Evolutionary conservation across 2,113 vertebrate species (phyloP).

Genomic region (Numida meleagris): DNA sequence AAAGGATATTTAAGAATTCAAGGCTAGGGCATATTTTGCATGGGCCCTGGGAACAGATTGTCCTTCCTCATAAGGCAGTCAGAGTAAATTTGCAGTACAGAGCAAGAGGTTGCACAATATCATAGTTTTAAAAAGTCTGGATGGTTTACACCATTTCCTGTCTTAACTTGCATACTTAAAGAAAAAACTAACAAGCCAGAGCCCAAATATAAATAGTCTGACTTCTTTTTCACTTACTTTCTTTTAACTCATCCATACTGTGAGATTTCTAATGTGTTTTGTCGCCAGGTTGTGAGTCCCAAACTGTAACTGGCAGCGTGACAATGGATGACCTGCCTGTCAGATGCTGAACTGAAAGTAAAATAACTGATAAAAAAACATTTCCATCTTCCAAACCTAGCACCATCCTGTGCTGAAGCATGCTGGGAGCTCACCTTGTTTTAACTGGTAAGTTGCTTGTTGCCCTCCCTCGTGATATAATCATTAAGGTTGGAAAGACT

Average conservation of each 20-base stretch:
- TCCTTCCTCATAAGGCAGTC: neutral
- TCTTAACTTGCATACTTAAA: neutral
- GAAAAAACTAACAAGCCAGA: neutral
- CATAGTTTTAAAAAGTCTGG: neutral
- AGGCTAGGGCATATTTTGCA: neutral
- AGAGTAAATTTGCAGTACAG: neutral
- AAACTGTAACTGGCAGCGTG: neutral
- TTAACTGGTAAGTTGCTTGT: neutral
- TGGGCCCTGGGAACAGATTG: neutral
- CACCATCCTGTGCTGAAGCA: neutral
- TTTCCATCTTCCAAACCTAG: neutral
- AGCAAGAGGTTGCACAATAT: neutral
- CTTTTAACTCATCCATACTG: neutral
- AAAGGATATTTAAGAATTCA: neutral
- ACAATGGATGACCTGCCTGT: too few relatives aligned
- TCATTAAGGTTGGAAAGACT: too few relatives aligned
- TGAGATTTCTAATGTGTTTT: neutral
- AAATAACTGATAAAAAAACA: neutral
- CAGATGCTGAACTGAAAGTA: neutral
- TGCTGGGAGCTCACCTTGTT: neutral
- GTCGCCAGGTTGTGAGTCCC: neutral
- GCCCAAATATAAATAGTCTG: neutral
- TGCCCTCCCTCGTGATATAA: neutral
- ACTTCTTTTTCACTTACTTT: neutral
- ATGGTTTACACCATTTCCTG: neutral